Base-by-base conservation (phyloP, 2,888 invertebrate species). In the Dichetophora obliterata region DNA sequence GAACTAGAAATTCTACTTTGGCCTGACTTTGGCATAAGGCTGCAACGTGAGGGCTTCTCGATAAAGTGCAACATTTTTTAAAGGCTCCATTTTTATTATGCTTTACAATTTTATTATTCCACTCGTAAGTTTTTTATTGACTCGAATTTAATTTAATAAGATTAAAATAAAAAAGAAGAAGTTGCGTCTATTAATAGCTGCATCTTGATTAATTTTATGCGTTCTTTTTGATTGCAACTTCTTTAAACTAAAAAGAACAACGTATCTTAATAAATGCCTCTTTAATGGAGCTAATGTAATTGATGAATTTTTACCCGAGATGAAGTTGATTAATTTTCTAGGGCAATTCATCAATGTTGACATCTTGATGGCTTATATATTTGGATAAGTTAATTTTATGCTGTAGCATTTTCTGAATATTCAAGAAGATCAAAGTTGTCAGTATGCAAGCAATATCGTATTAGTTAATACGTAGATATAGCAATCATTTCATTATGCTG, bases 221-320 rank as follows among this genome's bases (percentile, higher is more conserved):
- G 16, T 72, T 16, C 59, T 71, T 31, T 16, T 27, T 19, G 59
- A 22, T 27, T 57, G 59, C 43, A 43, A 24, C 57, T n/a, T 59
- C n/a, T 16, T 24, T 24, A 3, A 11, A 19, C 31, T 31, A 8
- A 22, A 54, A 14, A 22, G 16, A 37, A 59, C 34, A 43, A 50
- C 59, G 59, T 19, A 61, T 59, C 22, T 27, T 14, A n/a, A 69
- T 52, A 54, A 70, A 19, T 22, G 37, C 37, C 3, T 19, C 22
- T 37, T 66, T 66, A 66, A 66, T 66, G 66, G 37, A 66, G 66
- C 66, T 22, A 66, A 34, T 66, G 43, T 66, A 43, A 34, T 66
- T 66, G 37, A 66, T n/a, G 66, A 9, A 66, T 43, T 19, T 37
- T 66, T 66, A 22, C 3, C 22, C 5, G 22, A 37, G 57, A 59